A percentile compares a stretch with the other conserved stretches of the same genome.
These are phyloP conservation scores for Celastrina argiolus DNA, from an alignment of 2,888 invertebrate genomes.

Conservation along the genomic window DNA sequence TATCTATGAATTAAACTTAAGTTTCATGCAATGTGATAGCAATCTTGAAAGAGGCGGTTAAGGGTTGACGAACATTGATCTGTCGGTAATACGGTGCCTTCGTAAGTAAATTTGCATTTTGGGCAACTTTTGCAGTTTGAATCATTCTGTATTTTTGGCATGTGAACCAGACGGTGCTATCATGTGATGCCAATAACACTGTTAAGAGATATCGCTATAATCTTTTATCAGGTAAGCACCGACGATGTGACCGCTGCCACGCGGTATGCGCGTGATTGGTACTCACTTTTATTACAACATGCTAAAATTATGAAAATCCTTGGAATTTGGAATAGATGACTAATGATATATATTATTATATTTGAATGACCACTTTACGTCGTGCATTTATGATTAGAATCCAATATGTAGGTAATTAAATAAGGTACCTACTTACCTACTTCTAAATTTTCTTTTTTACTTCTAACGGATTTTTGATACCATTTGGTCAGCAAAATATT, in stretches of 20 bases:
- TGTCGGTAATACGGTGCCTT: too few species aligned
- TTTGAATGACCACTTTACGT: background rate
- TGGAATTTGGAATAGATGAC: background rate
- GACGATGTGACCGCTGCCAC: constrained; percentile 3
- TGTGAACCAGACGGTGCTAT: constrained; percentile 6
- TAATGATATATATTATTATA: too few species aligned
- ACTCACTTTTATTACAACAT: background rate
- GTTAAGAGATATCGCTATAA: constrained; percentile 19
- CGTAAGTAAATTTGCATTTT: too few species aligned
- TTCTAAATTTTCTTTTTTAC: too few species aligned
- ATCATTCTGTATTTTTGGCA: background rate
- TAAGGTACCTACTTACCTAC: too few species aligned
- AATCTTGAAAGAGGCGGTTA: too few species aligned
- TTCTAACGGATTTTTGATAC: too few species aligned
- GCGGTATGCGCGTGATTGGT: background rate
- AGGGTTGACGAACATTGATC: too few species aligned
- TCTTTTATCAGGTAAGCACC: constrained; percentile 14
- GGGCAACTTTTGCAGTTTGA: background rate
- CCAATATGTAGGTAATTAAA: too few species aligned
- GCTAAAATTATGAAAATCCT: background rate
- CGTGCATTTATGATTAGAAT: background rate
- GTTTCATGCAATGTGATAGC: too few species aligned
- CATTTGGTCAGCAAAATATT: too few species aligned
- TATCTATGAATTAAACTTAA: too few species aligned
- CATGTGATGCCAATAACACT: constrained; percentile 16